Evolutionary conservation across 2,113 vertebrate genomes (phyloP), one percentile per base, ranked within the genome.

Genomic region (Nerophis lumbriciformis): DNA sequence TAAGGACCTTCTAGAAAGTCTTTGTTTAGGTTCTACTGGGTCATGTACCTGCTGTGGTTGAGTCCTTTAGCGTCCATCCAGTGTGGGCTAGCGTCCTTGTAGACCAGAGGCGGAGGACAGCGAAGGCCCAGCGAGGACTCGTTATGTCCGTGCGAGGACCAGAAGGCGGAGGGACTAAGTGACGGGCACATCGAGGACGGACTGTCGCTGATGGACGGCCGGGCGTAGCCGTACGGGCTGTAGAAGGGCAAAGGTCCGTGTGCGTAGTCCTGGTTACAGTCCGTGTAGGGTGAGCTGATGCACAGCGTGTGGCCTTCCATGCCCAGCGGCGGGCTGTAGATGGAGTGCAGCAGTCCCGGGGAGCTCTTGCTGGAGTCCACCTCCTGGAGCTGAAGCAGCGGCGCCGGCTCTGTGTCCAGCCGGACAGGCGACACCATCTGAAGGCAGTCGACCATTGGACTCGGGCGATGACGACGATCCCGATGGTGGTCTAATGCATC

Each of bases 241-340:
- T 93, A 98, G 89, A 97, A 94, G 0, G 92, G 71, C 80, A 97
- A 79, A 0, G 92, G 60, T 36, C 71, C 73, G 0, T 81, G 82
- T 52, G 71, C 61, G 5, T 76, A 96, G 0, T 95, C 94, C 0
- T 92, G 91, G 45, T 74, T 82, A 64, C 69, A 89, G 49, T 98
- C 94, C 10, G 89, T 54, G 28, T 94, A 97, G 0, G 93, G 93
- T 0, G 95, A 92, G 8, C 94, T 93, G 54, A 96, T 91, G 61
- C 93, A 96, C 39, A 94, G 66, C 0, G 93, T 75, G 21, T 90
- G 91, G 7, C 86, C 81, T 9, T 97, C 94, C 84, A 92, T 69
- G 50, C 86, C 67, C 52, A 91, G 79, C 15, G 88, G 84, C 11
- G 91, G 91, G 72, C 87, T 90, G 83, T 92, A 95, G 64, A 90